A percentile compares a stretch with the other conserved stretches of the same genome.
These are phyloP conservation scores for Epiblema foenella DNA, from an alignment of 2,888 invertebrate genomes.

Conservation along the genomic window DNA sequence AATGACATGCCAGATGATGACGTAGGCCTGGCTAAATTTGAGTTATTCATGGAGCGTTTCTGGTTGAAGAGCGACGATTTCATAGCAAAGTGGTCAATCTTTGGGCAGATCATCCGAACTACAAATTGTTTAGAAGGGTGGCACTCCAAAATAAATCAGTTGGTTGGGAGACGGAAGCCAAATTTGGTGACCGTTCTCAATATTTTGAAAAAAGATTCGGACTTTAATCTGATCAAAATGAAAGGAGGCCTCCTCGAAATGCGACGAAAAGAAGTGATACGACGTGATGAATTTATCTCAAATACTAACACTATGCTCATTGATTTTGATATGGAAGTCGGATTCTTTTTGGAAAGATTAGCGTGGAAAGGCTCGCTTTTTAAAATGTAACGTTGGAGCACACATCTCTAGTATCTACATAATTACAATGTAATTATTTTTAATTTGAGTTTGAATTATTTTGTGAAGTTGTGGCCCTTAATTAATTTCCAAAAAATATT, in stretches of 20 bases:
- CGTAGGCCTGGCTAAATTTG: conserved; percentile 31
- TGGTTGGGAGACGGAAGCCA: conserved; percentile 6
- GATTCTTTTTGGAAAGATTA: conserved; percentile 12
- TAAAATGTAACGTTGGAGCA: background rate
- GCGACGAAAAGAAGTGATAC: conserved; percentile 30
- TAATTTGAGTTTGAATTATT: too few relatives aligned
- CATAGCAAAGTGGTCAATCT: conserved; percentile 15
- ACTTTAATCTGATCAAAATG: conserved; percentile 23
- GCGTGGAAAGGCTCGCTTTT: conserved; percentile 19
- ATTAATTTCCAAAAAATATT: too few relatives aligned
- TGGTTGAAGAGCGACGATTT: conserved; percentile 13
- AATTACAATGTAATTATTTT: too few relatives aligned
- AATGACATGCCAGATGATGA: conserved; percentile 30
- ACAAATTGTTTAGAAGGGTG: conserved; percentile 23
- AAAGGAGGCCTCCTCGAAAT: conserved; percentile 33
- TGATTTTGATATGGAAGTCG: conserved; percentile 25
- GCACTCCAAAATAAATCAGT: conserved; percentile 18
- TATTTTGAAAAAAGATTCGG: conserved; percentile 17
- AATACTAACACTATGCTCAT: conserved; percentile 25
- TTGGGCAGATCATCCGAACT: conserved; percentile 19
- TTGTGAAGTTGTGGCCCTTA: too few relatives aligned
- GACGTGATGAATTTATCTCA: conserved; percentile 29
- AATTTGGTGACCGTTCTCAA: conserved; percentile 14
- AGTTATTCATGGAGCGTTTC: conserved; percentile 2
- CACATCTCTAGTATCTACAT: too few relatives aligned